Base-by-base conservation (phyloP, 2,888 invertebrate genomes). In the Tenthredo mesomela region DNA sequence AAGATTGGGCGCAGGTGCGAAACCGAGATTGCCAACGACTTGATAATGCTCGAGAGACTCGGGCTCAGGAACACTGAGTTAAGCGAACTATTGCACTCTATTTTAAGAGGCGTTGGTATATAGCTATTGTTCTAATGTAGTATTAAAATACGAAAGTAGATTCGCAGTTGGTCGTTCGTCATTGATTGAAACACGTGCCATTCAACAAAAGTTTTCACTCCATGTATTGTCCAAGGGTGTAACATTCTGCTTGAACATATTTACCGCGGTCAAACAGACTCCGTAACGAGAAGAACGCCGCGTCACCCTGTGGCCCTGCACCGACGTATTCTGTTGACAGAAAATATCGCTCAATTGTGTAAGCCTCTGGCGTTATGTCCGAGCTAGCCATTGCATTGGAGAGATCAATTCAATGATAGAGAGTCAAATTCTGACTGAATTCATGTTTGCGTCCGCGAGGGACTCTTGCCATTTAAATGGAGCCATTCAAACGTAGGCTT, bases 1-100 rank as follows among this genome's bases (percentile, higher is more conserved):
- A 58, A 90, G 89, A 91, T 91, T 89, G 91, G 91, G 88, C 91
- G 86, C 91, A 91, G 91, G 90, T 91, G 91, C 88, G 87, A 87
- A 85, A 84, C 85, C 88, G 87, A 89, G 89, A 91, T 91, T 91
- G 89, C 88, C 87, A 87, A 87, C 37, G 78, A 84, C 85, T 89
- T 89, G 87, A 89, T 89, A 89, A 88, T 89, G 88, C 85, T 84
- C 87, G 84, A 88, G 87, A 87, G 43, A 73, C 84, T 73, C 43
- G 43, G 37, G 73, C 54, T 78, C 65, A 37, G 83, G 82, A 9
- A 12, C 18, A 80, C 40, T 21, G 40, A 67, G 82, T 67, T 65
- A 25, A 29, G 67, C 82, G 67, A 82, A 25, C 82, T 82, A 50
- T 77, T 37, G 82, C 43, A 43, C 61, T 67, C 10, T 40, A 61